Percentiles rank a stretch among this genome's conserved stretches.
These are phyloP conservation scores for Perithous albicinctus DNA, from an alignment of 2,888 invertebrate species.

Conservation along the genomic window DNA sequence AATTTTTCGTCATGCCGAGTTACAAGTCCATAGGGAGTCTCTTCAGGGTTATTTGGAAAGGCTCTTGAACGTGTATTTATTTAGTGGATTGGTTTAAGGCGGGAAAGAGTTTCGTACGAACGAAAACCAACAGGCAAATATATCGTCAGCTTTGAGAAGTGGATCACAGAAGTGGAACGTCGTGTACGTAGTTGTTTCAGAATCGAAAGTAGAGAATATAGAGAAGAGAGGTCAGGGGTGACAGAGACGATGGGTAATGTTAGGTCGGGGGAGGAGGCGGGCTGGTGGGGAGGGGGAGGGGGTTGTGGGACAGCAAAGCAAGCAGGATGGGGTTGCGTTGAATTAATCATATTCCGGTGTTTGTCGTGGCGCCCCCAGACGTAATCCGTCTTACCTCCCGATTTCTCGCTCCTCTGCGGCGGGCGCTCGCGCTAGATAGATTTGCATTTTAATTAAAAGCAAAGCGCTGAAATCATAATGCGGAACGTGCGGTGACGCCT, in stretches of 20 bases:
- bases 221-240: conserved; percentile 63
- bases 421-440: conserved; percentile 81
- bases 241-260: conserved; percentile 40
- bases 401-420: conserved; percentile 74
- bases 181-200: conserved; percentile 37
- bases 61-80: conserved; percentile 9
- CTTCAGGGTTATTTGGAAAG: conserved; percentile 32
- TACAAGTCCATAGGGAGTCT: conserved; percentile 42
- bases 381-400: conserved; percentile 85
- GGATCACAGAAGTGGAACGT: conserved; percentile 31
- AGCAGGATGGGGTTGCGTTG: conserved; percentile 82
- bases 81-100: conserved; percentile 62
- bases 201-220: conserved; percentile 17
- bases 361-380: conserved; percentile 84
- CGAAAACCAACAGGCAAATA: conserved; percentile 26
- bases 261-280: too few relatives aligned
- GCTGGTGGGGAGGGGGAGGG: too few relatives aligned
- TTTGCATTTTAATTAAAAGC: conserved; percentile 88
- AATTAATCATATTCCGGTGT: conserved; percentile 85
- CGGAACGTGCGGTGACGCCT: conserved; percentile 83
- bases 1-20: not conserved
- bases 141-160: conserved; percentile 33
- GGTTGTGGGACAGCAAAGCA: conserved; percentile 65
- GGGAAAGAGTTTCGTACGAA: conserved; percentile 49
- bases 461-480: conserved; percentile 88